Percentiles rank a stretch among this genome's conserved stretches.
These are phyloP conservation scores for Numida meleagris DNA, from an alignment of 2,113 vertebrate species.

Conservation along the genomic window DNA sequence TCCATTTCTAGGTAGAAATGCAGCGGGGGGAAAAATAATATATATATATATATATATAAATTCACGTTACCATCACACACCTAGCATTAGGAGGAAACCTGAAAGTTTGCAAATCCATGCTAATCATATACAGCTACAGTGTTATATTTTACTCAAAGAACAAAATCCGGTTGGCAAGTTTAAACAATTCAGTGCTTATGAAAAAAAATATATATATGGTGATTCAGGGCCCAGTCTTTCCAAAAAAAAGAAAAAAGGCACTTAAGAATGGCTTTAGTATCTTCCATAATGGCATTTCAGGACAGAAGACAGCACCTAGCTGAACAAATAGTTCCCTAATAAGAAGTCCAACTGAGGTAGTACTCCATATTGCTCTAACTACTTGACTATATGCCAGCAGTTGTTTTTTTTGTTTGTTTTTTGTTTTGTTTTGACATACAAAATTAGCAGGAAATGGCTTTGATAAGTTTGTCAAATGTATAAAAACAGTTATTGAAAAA, in stretches of 20 bases:
- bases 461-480: not conserved
- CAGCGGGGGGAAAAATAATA: not conserved
- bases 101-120: not conserved
- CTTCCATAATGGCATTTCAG: slow-evolving; percentile 36
- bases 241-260: slow-evolving; percentile 67
- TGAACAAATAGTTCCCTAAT: slow-evolving; percentile 3
- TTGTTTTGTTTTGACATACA: not conserved
- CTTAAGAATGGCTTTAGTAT: slow-evolving; percentile 68
- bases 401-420: not conserved
- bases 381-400: slow-evolving; percentile 2
- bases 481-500: not conserved
- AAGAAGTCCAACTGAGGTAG: slow-evolving; percentile 61
- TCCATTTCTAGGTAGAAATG: slow-evolving; percentile 37
- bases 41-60: not conserved
- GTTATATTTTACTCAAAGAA: not conserved
- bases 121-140: not conserved
- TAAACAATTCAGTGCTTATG: slow-evolving; percentile 63
- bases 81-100: not conserved
- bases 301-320: slow-evolving; percentile 11
- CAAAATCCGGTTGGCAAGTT: slow-evolving; percentile 1
- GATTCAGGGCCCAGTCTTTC: slow-evolving; percentile 57
- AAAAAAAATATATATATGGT: not conserved
- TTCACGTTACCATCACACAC: not conserved
- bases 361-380: slow-evolving; percentile 44
- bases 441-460: slow-evolving; percentile 24